Evolutionary conservation across 37 sponge, comb jelly and placozoan genomes (phyloP).

Genomic region (Dysidea cf. avara): DNA sequence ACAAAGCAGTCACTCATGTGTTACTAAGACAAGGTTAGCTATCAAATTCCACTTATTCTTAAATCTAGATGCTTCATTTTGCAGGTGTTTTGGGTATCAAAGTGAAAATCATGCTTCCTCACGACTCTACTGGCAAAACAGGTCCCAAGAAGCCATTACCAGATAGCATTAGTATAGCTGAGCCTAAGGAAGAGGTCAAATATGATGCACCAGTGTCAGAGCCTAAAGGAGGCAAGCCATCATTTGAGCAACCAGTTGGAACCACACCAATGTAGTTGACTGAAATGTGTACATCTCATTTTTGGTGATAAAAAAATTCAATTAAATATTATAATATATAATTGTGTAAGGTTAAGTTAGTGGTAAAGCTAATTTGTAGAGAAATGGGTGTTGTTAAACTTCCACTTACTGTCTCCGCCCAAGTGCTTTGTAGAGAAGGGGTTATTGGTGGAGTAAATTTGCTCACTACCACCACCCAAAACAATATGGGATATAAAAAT

Average conservation of each 20-base stretch:
- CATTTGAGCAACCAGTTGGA: conserved; percentile 10
- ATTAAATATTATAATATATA: too few relatives aligned
- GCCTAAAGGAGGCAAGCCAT: conserved; percentile 62
- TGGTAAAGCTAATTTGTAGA: too few relatives aligned
- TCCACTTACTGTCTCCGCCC: too few relatives aligned
- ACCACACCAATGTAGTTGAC: too few relatives aligned
- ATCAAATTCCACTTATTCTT: not conserved
- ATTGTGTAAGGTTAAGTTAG: too few relatives aligned
- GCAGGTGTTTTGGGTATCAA: conserved; percentile 97
- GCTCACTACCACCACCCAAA: too few relatives aligned
- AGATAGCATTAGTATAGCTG: conserved; percentile 90
- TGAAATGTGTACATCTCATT: too few relatives aligned
- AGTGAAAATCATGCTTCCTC: conserved; percentile 99
- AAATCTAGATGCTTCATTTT: not conserved
- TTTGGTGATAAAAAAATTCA: too few relatives aligned
- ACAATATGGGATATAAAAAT: too few relatives aligned
- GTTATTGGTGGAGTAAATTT: too few relatives aligned
- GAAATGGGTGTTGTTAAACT: too few relatives aligned
- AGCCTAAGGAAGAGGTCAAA: conserved; percentile 86
- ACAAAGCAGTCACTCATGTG: conserved; percentile 95
- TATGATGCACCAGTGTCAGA: conserved; percentile 76
- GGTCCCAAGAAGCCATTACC: conserved; percentile 97
- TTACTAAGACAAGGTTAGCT: conserved; percentile 90
- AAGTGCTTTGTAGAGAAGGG: too few relatives aligned
- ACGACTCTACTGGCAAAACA: conserved; percentile 92